Conservation (phyloP, 2,888 invertebrate genomes). For the Byasa hedistus region DNA sequence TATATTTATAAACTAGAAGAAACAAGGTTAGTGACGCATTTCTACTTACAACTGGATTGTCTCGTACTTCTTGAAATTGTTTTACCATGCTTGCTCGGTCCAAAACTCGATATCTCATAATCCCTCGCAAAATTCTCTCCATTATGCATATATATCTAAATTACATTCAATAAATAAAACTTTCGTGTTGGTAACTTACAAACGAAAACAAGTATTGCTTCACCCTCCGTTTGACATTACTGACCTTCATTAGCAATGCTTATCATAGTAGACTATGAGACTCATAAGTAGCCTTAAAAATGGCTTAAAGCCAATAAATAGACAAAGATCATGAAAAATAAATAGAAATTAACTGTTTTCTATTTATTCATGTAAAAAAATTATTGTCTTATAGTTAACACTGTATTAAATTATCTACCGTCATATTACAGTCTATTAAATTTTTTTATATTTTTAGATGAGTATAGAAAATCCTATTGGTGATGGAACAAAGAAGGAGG, state of each 20-base stretch:
- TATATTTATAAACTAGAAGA: background rate
- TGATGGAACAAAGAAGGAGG: slow-evolving; percentile 51
- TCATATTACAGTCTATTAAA: slow-evolving; percentile 13
- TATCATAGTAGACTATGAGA: slow-evolving; percentile 43
- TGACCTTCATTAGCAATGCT: slow-evolving; percentile 70
- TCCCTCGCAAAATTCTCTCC: slow-evolving; percentile 93
- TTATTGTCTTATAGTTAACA: background rate
- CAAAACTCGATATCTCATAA: slow-evolving; percentile 92
- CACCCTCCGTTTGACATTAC: slow-evolving; percentile 56
- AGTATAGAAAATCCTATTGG: slow-evolving; percentile 56
- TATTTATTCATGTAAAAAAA: too few relatives aligned
- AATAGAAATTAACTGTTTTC: too few relatives aligned
- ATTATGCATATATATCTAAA: slow-evolving; percentile 67
- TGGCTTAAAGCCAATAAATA: background rate
- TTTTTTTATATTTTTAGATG: slow-evolving; percentile 60
- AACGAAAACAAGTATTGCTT: slow-evolving; percentile 28
- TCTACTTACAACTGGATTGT: slow-evolving; percentile 89
- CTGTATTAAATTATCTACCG: background rate
- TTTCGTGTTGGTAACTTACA: slow-evolving; percentile 12
- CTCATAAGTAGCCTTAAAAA: slow-evolving; percentile 16
- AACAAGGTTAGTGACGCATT: slow-evolving; percentile 40
- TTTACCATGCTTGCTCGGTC: slow-evolving; percentile 93
- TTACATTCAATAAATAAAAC: slow-evolving; percentile 12
- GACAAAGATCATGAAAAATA: background rate
- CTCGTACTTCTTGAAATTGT: slow-evolving; percentile 93